Base-by-base conservation (phyloP, 2,888 invertebrate genomes). In the Apodemia mormo region DNA sequence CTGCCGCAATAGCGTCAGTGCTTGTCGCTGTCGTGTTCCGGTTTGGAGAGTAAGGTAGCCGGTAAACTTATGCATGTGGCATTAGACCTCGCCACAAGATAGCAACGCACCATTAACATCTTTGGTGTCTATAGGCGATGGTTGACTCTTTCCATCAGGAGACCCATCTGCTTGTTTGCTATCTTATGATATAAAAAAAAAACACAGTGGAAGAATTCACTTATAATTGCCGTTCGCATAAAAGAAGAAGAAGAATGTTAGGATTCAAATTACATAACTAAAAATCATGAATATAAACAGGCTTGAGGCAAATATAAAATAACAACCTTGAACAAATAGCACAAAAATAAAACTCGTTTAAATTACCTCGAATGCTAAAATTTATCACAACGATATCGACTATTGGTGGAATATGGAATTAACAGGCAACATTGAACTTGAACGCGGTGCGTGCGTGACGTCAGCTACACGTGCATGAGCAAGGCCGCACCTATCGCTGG, bases 371-470 rank as follows among this genome's bases (percentile, higher is more conserved):
- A 54, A 54, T 54, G 22, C 52, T 54, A 22, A 54, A 54, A 22
- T 54, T 54, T 54, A 54, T 54, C n/a, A 54, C 52, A 54, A 14
- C 52, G 7, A 54, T 54, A 54, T 54, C 52, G 52, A n/a, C 52
- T 54, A 54, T 54, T 54, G 52, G 52, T 22, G 52, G 52, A 54
- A 54, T 54, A 54, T 54, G 52, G 52, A 54, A 54, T 54, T 54
- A 54, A 45, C 74, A 73, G 74, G 82, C 87, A 92, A 78, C 92
- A 92, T 91, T 92, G 92, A 92, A 92, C 92, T 92, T 92, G 92
- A 91, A 88, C 89, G 88, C 80, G 79, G 88, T 89, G 88, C 78
- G 81, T 77, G 82, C 70, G 78, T 89, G 90, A 89, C 90, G 90
- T 90, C 86, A 89, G 75, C 71, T 77, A 76, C 79, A 83, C 81